These are phyloP conservation scores for Masnerella sp. DNA, from an alignment of 2,888 invertebrate species.

Conservation along the genomic window DNA sequence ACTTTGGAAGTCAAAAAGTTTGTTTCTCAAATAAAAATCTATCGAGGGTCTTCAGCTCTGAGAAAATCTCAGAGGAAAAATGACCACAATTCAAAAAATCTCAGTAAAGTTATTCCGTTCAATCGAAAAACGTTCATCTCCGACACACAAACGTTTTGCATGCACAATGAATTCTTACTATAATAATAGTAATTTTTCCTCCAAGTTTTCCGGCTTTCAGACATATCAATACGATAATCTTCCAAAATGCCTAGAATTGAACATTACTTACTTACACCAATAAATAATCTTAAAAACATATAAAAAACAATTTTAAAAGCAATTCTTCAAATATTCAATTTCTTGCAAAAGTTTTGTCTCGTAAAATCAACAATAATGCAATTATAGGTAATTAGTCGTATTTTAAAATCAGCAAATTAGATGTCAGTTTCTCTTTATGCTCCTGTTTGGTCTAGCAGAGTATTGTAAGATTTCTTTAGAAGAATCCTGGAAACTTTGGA, in stretches of 20 bases:
- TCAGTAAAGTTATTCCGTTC: too few relatives aligned
- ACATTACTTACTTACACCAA: conserved; percentile 21
- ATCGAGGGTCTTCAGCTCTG: too few relatives aligned
- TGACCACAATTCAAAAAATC: conserved; percentile 24
- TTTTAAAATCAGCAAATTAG: too few relatives aligned
- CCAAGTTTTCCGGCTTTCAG: neutral
- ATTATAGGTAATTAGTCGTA: too few relatives aligned
- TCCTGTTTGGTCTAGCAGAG: too few relatives aligned
- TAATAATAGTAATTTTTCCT: conserved; percentile 38
- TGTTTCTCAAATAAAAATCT: conserved; percentile 9
- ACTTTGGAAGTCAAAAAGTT: conserved; percentile 1
- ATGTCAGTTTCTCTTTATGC: too few relatives aligned
- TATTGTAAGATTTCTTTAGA: too few relatives aligned
- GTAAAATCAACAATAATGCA: too few relatives aligned
- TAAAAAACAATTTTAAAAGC: neutral
- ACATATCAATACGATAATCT: conserved; percentile 4
- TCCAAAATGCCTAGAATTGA: conserved; percentile 23
- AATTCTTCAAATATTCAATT: neutral
- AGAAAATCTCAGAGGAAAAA: conserved; percentile 49
- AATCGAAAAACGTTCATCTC: neutral
- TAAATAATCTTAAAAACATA: neutral
- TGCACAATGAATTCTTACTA: neutral
- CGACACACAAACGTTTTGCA: neutral
- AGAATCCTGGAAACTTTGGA: too few relatives aligned
- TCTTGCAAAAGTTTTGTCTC: too few relatives aligned